phyloP scores from a whole-genome alignment of 2,888 invertebrate genomes.

The Glyphotaelius pellucidus region DNA sequence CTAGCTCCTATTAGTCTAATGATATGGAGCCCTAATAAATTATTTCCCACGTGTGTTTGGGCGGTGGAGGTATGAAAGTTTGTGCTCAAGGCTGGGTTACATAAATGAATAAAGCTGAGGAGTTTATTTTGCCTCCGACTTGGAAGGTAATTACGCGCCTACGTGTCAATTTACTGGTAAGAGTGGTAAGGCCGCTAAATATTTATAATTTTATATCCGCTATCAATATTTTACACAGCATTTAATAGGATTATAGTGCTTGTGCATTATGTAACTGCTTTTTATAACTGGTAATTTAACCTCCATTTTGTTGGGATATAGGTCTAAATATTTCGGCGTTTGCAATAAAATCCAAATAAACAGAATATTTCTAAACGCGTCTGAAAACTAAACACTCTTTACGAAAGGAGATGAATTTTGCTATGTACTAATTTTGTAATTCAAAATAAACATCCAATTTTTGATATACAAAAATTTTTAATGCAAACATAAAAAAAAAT shows the following conservation, averaged over 20 bases:
- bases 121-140: slow-evolving; percentile 49
- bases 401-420: no score
- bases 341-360: no score
- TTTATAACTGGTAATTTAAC: no score
- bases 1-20: slow-evolving; percentile 65
- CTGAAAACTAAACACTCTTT: no score
- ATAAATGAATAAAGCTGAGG: slow-evolving; percentile 52
- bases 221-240: not conserved
- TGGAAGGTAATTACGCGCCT: slow-evolving; percentile 22
- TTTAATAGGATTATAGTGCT: not conserved
- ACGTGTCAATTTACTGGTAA: slow-evolving; percentile 39
- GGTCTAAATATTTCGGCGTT: no score
- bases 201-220: not conserved
- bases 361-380: no score
- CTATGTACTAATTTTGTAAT: no score
- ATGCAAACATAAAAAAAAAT: no score
- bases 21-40: slow-evolving; percentile 66
- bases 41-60: slow-evolving; percentile 63
- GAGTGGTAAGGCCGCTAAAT: not conserved
- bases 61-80: slow-evolving; percentile 58
- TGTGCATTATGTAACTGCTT: not conserved
- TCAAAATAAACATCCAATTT: no score
- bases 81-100: slow-evolving; percentile 49
- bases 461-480: no score
- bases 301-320: no score